Evolutionary conservation across 2,113 vertebrate species (phyloP).

Genomic region (Platysternon megacephalum): DNA sequence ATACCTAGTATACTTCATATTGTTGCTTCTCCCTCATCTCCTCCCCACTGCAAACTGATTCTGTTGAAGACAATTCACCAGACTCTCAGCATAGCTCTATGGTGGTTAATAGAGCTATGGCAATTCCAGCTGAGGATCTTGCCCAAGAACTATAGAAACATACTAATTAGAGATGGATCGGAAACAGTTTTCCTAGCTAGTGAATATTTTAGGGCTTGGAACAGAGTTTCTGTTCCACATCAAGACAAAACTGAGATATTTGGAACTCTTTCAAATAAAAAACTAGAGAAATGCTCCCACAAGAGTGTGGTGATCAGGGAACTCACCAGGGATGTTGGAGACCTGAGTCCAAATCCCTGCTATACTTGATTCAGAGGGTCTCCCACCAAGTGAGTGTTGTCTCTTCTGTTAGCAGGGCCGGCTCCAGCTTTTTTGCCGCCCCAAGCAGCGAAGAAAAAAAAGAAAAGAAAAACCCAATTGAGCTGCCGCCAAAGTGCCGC

Average conservation of each 20-base stretch:
- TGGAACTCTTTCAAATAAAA: neutral
- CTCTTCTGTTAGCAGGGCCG: neutral
- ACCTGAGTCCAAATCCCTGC: neutral
- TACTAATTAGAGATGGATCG: neutral
- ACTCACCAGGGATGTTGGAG: neutral
- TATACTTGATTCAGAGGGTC: neutral
- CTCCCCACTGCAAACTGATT: neutral
- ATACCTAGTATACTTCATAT: neutral
- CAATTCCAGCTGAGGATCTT: neutral
- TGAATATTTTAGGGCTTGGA: neutral
- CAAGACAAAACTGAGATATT: neutral
- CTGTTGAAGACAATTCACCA: neutral
- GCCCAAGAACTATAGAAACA: neutral
- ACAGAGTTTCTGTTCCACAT: neutral
- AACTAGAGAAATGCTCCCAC: neutral
- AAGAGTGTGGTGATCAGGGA: neutral
- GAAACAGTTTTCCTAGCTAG: neutral
- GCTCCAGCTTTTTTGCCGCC: no score
- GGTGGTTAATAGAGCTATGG: neutral
- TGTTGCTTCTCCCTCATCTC: neutral
- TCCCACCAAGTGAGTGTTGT: neutral
- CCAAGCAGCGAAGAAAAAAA: no score
- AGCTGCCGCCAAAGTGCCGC: no score
- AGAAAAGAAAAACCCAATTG: no score
- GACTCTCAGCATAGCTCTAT: neutral